These are phyloP conservation scores for Dimorphilus gyrociliatus DNA, from an alignment of 2,888 invertebrate genomes.

Conservation along the genomic window DNA sequence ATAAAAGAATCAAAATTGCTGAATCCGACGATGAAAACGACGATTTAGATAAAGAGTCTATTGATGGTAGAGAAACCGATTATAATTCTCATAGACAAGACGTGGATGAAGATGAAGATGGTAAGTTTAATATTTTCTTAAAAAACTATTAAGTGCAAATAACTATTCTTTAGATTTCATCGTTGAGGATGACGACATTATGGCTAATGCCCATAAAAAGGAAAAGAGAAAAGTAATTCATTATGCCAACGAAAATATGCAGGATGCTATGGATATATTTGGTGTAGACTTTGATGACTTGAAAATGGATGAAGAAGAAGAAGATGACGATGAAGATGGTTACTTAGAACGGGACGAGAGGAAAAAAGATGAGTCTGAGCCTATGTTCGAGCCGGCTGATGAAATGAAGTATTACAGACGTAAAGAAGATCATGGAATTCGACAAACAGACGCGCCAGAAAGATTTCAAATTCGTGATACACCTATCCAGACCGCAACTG, in stretches of 20 bases:
- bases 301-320: conserved; percentile 31
- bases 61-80: neutral
- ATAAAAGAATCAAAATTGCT: neutral
- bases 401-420: no score
- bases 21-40: neutral
- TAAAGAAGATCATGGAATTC: conserved; percentile 72
- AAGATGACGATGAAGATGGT: conserved; percentile 22
- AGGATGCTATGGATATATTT: conserved; percentile 96
- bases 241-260: conserved; percentile 41
- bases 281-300: conserved; percentile 79
- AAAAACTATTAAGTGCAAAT: neutral
- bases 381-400: conserved; percentile 3
- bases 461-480: conserved; percentile 58
- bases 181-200: neutral
- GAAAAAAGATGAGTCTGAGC: conserved; percentile 23
- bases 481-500: conserved; percentile 50
- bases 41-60: neutral
- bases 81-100: neutral
- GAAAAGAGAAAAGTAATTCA: neutral
- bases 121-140: neutral
- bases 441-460: conserved; percentile 42
- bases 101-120: neutral
- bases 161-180: neutral
- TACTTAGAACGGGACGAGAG: conserved; percentile 27
- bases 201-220: neutral